Base-by-base conservation (phyloP, 2,888 invertebrate species). In the Nymphalis c-album region DNA sequence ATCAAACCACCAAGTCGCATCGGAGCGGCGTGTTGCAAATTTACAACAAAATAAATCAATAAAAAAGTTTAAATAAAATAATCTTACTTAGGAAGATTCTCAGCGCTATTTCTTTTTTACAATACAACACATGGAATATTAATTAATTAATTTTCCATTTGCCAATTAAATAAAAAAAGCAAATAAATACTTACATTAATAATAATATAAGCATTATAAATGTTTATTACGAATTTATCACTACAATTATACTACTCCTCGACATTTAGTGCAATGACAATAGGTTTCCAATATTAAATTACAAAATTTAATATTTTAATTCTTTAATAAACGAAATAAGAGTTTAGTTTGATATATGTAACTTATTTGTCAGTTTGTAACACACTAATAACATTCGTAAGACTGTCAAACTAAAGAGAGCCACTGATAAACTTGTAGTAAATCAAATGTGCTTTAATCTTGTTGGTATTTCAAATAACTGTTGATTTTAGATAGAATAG, bases 401-500 rank as follows among this genome's bases (percentile, higher is more conserved):
- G 59, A 3, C 40, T 69, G 65, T 63, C 55, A 48, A 65, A 62
- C 48, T 53, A n/a, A 58, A 53, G 53, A 26, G 60, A 35, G 68
- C 64, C 59, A 61, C 53, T 68, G 64, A 68, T 64, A 60, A 65
- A 18, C 53, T 63, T 65, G 63, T 65, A 65, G 69, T 60, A 46
- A 55, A 31, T 63, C 65, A 55, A 67, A 63, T 47, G 47, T 40
- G 18, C 3, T 57, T 57, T 57, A 18, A 40, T 10, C 35, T 40
- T 18, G 18, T 20, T 18, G 17, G 26, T 53, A 26, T 55, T n/a
- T 31, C 26, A 16, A 55, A 26, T 55, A 17, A 35, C 35, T n/a
- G 57, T 57, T 40, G 1, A 53, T 17, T 17, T 22, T 13, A 53
- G 26, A 26, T 53, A 26, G 7, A 26, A 40, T 0, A 40, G 13